Evolutionary conservation across 2,113 vertebrate species (phyloP).

Genomic region (Zootoca vivipara): DNA sequence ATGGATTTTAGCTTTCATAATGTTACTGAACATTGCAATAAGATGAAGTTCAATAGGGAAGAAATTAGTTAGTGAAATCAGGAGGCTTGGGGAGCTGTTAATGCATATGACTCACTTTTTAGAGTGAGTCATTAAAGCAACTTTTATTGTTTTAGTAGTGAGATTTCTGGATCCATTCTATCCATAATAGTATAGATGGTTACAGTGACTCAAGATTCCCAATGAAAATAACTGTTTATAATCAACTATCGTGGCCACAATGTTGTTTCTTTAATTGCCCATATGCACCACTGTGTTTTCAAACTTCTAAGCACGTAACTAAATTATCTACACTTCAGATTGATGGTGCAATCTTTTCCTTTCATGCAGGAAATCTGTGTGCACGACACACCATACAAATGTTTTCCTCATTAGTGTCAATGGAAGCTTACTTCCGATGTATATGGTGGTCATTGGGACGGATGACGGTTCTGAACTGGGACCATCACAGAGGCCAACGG

Average conservation of each 20-base stretch:
- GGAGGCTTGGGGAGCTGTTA: neutral
- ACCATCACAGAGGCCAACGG: neutral
- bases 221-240: neutral
- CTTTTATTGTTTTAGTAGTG: neutral
- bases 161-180: neutral
- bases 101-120: constrained; percentile 1
- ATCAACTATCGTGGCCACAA: neutral
- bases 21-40: neutral
- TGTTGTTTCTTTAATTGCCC: neutral
- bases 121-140: constrained; percentile 3
- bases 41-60: neutral
- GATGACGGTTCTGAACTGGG: too few species aligned
- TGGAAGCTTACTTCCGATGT: neutral
- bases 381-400: neutral
- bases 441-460: neutral
- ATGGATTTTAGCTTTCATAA: neutral
- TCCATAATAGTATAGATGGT: neutral
- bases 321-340: neutral
- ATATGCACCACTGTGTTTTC: neutral
- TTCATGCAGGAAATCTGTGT: neutral
- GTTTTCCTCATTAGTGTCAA: neutral
- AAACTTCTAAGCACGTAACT: neutral
- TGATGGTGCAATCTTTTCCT: neutral
- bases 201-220: neutral
- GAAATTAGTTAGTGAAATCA: constrained; percentile 8